A percentile compares a stretch with the other conserved stretches of the same genome.
These are phyloP conservation scores for Pristionchus japonicus DNA, from an alignment of 2,888 invertebrate species.

Conservation along the genomic window DNA sequence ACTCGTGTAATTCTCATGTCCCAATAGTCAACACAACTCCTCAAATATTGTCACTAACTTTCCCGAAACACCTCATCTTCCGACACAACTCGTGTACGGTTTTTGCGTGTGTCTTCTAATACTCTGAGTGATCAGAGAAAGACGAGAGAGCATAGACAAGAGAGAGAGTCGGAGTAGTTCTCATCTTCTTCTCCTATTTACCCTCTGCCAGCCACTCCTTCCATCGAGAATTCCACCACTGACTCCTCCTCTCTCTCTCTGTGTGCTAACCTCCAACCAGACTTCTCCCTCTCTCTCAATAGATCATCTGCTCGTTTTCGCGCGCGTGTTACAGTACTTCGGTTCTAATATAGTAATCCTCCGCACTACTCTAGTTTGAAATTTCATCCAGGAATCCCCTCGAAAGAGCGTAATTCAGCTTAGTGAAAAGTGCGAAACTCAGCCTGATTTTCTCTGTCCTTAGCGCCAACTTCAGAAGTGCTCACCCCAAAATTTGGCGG, in stretches of 20 bases:
- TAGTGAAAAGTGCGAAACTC: background rate
- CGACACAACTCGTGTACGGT: background rate
- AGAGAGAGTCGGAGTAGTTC: conserved; percentile 9
- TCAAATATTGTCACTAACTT: background rate
- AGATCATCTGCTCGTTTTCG: background rate
- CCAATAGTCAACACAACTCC: background rate
- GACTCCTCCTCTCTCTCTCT: background rate
- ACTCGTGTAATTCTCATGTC: background rate
- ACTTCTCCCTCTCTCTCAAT: background rate
- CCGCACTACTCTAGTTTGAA: too few relatives aligned
- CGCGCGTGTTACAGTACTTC: background rate
- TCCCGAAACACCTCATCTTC: background rate
- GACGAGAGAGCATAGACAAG: background rate
- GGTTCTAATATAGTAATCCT: background rate
- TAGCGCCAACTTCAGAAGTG: background rate
- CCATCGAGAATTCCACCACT: background rate
- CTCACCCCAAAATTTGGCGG: too few relatives aligned
- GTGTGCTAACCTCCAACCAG: conserved; percentile 39
- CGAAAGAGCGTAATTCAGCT: too few relatives aligned
- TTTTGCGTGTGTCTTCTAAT: background rate
- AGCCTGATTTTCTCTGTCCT: background rate
- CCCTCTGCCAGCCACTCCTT: background rate
- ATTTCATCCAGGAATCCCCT: too few relatives aligned
- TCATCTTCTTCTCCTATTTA: background rate
- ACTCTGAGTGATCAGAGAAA: background rate